These are phyloP conservation scores for Eulemur mongoz DNA, from an alignment of 2,797 vertebrate species.

Conservation along the genomic window DNA sequence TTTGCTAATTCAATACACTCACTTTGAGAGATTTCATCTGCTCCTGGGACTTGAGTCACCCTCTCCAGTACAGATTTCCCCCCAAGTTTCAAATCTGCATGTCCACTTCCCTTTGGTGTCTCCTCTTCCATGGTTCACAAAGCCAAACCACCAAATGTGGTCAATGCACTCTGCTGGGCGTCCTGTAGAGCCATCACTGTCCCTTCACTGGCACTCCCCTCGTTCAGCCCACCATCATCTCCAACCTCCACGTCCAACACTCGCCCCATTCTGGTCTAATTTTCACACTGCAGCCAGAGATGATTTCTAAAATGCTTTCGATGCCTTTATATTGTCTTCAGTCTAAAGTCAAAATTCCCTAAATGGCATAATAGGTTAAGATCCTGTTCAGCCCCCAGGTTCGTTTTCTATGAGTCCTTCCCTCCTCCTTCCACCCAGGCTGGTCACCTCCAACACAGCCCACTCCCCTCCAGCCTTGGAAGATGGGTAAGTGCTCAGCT, in stretches of 20 bases:
- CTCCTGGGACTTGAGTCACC: too few relatives aligned
- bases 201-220: background rate
- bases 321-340: background rate
- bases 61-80: background rate
- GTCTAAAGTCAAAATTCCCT: background rate
- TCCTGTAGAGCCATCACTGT: background rate
- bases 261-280: background rate
- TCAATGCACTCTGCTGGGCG: background rate
- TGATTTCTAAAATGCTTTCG: background rate
- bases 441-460: background rate
- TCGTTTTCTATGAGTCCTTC: too few relatives aligned
- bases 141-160: background rate
- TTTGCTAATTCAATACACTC: background rate
- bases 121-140: background rate
- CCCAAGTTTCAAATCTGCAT: background rate
- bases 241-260: background rate
- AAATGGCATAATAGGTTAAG: background rate
- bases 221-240: background rate
- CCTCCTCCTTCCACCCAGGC: background rate
- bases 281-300: background rate
- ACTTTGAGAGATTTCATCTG: background rate
- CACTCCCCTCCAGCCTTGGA: background rate
- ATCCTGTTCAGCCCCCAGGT: background rate
- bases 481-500: background rate
- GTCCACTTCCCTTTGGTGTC: background rate